Evolutionary conservation across 2,888 invertebrate species (phyloP).

Genomic region (Andrena minutula): DNA sequence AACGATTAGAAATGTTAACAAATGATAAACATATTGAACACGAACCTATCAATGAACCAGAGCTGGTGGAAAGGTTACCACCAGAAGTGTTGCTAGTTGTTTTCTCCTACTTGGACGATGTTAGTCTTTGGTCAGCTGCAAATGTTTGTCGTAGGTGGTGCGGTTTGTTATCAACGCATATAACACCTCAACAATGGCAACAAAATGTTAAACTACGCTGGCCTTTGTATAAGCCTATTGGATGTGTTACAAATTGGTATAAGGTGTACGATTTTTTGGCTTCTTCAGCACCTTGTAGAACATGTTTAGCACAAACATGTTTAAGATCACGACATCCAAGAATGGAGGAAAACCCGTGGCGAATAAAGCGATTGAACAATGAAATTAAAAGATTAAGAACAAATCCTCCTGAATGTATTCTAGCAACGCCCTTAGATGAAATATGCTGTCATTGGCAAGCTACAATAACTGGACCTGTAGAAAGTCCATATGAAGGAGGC

Average conservation of each 20-base stretch:
- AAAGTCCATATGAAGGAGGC: slow-evolving; percentile 97
- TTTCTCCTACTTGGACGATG: slow-evolving; percentile 95
- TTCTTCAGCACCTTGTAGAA: slow-evolving; percentile 89
- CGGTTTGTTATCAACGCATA: slow-evolving; percentile 91
- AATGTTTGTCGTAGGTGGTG: slow-evolving; percentile 95
- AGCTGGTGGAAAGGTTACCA: slow-evolving; percentile 90
- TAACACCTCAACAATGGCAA: slow-evolving; percentile 93
- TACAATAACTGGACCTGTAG: slow-evolving; percentile 95
- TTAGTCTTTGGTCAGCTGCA: slow-evolving; percentile 95
- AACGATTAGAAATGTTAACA: slow-evolving; percentile 88
- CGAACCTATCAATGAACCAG: slow-evolving; percentile 85
- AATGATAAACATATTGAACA: slow-evolving; percentile 84
- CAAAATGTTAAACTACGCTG: slow-evolving; percentile 91
- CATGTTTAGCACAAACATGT: slow-evolving; percentile 95
- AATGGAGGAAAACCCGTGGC: slow-evolving; percentile 92
- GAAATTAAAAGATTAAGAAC: slow-evolving; percentile 90
- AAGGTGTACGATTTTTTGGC: slow-evolving; percentile 88
- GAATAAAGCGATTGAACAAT: slow-evolving; percentile 91
- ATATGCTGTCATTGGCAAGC: slow-evolving; percentile 97
- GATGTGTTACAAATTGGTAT: slow-evolving; percentile 92
- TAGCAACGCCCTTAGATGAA: slow-evolving; percentile 92
- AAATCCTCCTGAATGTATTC: slow-evolving; percentile 95
- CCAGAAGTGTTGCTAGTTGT: slow-evolving; percentile 94
- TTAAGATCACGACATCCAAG: slow-evolving; percentile 88
- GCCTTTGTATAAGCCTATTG: slow-evolving; percentile 94